Evolutionary conservation across 2,888 invertebrate species (phyloP).

Genomic region (Tipula lateralis): DNA sequence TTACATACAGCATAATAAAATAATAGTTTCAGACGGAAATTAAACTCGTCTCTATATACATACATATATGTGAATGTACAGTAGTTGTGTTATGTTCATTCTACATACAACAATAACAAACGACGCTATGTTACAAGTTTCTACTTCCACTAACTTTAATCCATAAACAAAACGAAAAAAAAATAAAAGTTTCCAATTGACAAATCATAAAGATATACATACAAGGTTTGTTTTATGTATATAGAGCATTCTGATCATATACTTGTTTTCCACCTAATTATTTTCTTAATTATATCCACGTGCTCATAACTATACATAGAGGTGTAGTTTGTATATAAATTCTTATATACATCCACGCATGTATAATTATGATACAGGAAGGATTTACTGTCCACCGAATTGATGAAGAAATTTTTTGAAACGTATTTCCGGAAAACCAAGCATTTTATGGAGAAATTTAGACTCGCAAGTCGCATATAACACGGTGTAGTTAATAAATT

Average conservation of each 20-base stretch:
- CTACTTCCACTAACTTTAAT: constrained; percentile 19
- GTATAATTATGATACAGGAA: constrained; percentile 26
- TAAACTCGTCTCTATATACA: background rate
- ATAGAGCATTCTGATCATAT: background rate
- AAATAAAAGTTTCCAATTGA: constrained; percentile 26
- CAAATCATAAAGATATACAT: constrained; percentile 27
- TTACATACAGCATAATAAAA: background rate
- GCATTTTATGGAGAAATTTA: constrained; percentile 20
- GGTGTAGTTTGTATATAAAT: constrained; percentile 29
- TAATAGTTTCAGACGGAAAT: constrained; percentile 2
- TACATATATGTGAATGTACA: background rate
- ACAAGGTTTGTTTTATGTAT: background rate
- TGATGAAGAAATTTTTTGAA: constrained; percentile 13
- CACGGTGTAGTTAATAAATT: constrained; percentile 12
- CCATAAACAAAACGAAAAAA: background rate
- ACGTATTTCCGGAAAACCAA: constrained; percentile 12
- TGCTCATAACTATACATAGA: background rate
- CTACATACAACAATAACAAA: background rate
- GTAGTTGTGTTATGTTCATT: background rate
- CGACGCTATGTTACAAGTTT: background rate
- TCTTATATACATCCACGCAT: background rate
- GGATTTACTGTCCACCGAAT: constrained; percentile 29
- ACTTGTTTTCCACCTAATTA: constrained; percentile 20
- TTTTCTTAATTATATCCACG: constrained; percentile 30
- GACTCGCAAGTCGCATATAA: background rate